These are phyloP conservation scores for Capitella teleta DNA, from an alignment of 1,140 invertebrate species.

Conservation along the genomic window DNA sequence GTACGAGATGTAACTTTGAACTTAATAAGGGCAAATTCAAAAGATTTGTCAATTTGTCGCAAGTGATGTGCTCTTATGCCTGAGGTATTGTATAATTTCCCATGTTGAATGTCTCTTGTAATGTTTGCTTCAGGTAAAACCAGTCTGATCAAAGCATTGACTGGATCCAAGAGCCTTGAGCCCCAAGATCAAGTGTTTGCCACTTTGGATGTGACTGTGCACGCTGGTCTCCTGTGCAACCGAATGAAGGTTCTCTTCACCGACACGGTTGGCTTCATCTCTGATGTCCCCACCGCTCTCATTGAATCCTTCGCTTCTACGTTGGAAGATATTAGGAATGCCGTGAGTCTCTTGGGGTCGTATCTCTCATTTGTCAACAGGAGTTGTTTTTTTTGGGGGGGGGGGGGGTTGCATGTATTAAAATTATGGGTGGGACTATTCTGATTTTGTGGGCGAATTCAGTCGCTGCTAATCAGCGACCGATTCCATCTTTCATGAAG, in stretches of 20 bases:
- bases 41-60: background rate
- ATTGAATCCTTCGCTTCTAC: slow-evolving; percentile 76
- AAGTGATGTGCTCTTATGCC: background rate
- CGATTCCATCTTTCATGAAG: slow-evolving; percentile 4
- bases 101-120: background rate
- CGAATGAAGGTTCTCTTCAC: slow-evolving; percentile 55
- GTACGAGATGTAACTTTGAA: too few relatives aligned
- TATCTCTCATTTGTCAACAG: background rate
- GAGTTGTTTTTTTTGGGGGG: background rate
- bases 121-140: slow-evolving; percentile 8
- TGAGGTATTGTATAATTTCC: background rate
- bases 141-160: slow-evolving; percentile 27
- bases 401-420: background rate
- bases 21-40: too few relatives aligned
- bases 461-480: background rate
- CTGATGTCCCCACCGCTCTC: slow-evolving; percentile 68
- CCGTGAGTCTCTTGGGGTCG: slow-evolving; percentile 29
- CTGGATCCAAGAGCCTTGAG: slow-evolving; percentile 52
- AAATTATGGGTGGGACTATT: background rate
- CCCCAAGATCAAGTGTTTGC: slow-evolving; percentile 77
- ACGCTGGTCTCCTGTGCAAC: slow-evolving; percentile 56
- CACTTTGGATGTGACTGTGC: slow-evolving; percentile 74
- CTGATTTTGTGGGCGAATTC: background rate
- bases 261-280: slow-evolving; percentile 87
- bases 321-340: slow-evolving; percentile 60